Evolutionary conservation across 2,797 vertebrate species (phyloP).

Genomic region (Enteromius thamalakanensis): DNA sequence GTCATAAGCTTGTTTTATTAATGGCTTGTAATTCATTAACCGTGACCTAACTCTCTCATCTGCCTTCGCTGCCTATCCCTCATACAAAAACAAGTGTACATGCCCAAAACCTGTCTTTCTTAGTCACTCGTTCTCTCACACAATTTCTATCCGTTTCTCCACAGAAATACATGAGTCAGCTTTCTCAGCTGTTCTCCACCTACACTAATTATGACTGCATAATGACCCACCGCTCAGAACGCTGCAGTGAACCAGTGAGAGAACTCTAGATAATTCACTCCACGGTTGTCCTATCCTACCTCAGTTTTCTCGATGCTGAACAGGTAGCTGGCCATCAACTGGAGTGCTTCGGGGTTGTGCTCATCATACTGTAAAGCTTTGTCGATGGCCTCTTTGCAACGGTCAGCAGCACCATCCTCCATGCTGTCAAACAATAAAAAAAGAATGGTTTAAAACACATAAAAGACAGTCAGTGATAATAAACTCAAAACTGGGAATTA

Average conservation of each 20-base stretch:
- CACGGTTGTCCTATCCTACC: constrained; percentile 62
- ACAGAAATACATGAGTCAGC: constrained; percentile 36
- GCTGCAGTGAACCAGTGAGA: neutral
- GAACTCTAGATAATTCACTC: constrained; percentile 8
- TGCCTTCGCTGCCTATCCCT: neutral
- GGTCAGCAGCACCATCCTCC: constrained; percentile 80
- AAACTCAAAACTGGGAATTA: neutral
- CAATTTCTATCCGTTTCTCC: neutral
- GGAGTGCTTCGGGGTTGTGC: constrained; percentile 81
- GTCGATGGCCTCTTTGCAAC: constrained; percentile 80
- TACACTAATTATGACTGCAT: constrained; percentile 38
- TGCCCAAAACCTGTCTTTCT: constrained; percentile 12
- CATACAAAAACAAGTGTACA: constrained; percentile 8
- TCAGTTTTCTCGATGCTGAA: constrained; percentile 82
- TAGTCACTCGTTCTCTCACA: neutral
- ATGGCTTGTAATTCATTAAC: constrained; percentile 28
- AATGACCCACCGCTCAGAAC: constrained; percentile 20
- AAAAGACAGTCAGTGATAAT: constrained; percentile 3
- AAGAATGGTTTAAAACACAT: neutral
- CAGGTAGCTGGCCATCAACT: constrained; percentile 87
- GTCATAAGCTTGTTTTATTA: constrained; percentile 39
- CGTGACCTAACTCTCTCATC: constrained; percentile 9
- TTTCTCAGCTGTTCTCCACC: constrained; percentile 14
- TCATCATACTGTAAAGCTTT: constrained; percentile 79
- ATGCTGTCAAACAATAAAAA: constrained; percentile 68